Base-by-base conservation (phyloP, 2,888 invertebrate genomes). In the Amitus sp. region DNA sequence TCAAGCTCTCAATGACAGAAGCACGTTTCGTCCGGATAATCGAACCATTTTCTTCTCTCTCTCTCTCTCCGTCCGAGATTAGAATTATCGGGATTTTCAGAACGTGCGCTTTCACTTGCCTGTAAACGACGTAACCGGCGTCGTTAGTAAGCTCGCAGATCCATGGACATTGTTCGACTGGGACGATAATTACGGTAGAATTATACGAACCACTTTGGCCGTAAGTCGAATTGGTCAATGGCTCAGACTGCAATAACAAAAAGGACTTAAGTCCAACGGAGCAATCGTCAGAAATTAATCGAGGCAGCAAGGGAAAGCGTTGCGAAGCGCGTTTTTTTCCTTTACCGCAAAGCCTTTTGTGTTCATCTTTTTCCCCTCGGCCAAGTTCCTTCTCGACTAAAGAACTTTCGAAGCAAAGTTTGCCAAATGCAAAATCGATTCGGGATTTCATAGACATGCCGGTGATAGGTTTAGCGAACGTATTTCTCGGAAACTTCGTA, bases 91-190 rank as follows among this genome's bases (percentile, higher is more conserved):
- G 13, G n/a, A 34, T 34, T 13, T 12, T 34, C 13, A 3, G 34
- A 7, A 12, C 34, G 34, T 34, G n/a, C 10, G 10, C 6, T 13
- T 34, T 15, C n/a, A 56, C 68, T 70, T 67, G 73, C 80, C 80
- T 81, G 84, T 97, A 97, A 52, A 98, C 91, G 53, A 98, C 96
- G 86, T 98, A 98, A 50, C 96, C 96, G 43, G 93, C 91, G 80
- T 96, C 95, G 84, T 94, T 94, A 76, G 95, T 96, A 67, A 96
- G 87, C 82, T 95, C 94, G 78, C 96, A 96, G 69, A 91, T 92
- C 91, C 92, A 92, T 7, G 90, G 90, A 76, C 92, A 93, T 17
- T 89, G 88, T 1, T 88, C 87, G 71, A 82, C 77, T 59, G 79
- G 82, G 47, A 74, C 74, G 34, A 74, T 65, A 51, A 78, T 80